Evolutionary conservation across 2,797 vertebrate genomes (phyloP).

Genomic region (Myotis planiceps): DNA sequence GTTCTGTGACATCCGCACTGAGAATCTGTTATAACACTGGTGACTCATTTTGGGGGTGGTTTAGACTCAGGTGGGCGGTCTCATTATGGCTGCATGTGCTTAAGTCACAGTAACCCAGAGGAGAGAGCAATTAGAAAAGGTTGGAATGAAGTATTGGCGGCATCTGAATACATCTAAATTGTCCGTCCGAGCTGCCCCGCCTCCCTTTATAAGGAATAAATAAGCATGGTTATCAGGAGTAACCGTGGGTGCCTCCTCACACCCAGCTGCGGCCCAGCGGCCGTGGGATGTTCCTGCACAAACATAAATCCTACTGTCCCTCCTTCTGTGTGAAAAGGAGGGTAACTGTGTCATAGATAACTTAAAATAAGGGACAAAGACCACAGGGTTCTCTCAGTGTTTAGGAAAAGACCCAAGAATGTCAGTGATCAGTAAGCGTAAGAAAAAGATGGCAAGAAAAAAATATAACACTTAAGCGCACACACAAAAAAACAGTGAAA

Average conservation of each 20-base stretch:
- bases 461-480: not conserved
- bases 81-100: too few species aligned
- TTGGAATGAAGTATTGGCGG: not conserved
- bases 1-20: not conserved
- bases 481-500: not conserved
- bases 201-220: not conserved
- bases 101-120: not conserved
- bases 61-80: not conserved
- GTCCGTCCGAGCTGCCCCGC: not conserved
- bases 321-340: not conserved
- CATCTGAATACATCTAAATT: not conserved
- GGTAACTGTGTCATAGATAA: not conserved
- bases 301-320: not conserved
- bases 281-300: not conserved
- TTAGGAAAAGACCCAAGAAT: not conserved
- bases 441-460: not conserved
- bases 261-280: too few species aligned
- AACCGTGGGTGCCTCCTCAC: fast-evolving
- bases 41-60: fast-evolving
- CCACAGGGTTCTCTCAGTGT: not conserved
- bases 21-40: not conserved
- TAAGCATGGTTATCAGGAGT: not conserved
- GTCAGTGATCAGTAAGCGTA: not conserved
- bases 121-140: not conserved
- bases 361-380: not conserved